Base-by-base conservation (phyloP, 2,888 invertebrate species). In the Drosophila nigritarsus region DNA sequence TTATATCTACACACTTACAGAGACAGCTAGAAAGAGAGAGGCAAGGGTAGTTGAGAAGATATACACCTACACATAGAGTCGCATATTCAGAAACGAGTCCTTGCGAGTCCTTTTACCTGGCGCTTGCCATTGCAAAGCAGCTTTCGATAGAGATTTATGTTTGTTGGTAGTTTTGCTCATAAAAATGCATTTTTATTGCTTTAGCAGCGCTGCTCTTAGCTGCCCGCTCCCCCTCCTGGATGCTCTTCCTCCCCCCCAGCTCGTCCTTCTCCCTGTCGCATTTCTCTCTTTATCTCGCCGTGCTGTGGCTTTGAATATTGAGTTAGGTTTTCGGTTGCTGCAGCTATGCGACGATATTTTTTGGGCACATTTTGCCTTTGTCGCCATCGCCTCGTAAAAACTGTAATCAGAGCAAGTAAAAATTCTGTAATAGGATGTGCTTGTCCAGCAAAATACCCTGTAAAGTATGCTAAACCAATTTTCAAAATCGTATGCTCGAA, bases 151-250 rank as follows among this genome's bases (percentile, higher is more conserved):
- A 87, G 87, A 87, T 87, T 87, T 87, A 87, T 87, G 90, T 81
- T 87, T 87, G 90, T 87, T 87, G 83, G 88, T 87, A 87, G 87
- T 87, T 87, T 86, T 87, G 87, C 90, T 89, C 87, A 87, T 87
- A 87, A 87, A 87, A 87, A 87, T 87, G 90, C 86, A 87, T 88
- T 87, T 87, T 87, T 87, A 87, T 87, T 87, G 90, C 87, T 85
- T 87, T 83, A 72, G 62, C 75, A 62, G 68, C 81, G 73, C 77
- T 80, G 80, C 75, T 78, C 75, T 71, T 74, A 58, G 65, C 55
- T 66, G 66, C 54, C n/a, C 15, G 66, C 48, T 27, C 15, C 62
- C 30, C 15, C 15, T 27, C 8, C 9, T 36, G 30, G 8, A 30
- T 30, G 30, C 30, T 6, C 9, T 2, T 29, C 4, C 54, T n/a